phyloP scores from a whole-genome alignment of 2,888 invertebrate species.

The Danaus chrysippus region DNA sequence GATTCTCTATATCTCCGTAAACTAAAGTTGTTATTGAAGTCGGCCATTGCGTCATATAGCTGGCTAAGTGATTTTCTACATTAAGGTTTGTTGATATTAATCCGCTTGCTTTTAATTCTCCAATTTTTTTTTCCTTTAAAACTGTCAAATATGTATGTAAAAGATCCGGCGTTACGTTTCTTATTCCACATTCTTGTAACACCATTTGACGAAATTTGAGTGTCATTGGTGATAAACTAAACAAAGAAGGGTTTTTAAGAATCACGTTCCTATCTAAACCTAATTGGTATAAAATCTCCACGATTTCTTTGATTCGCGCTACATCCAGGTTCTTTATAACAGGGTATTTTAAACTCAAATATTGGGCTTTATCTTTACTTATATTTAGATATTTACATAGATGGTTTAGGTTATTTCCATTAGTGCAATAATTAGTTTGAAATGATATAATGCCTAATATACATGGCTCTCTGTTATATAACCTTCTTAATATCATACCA shows the following conservation, averaged over 20 bases:
- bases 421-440: conserved; percentile 15
- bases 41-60: conserved; percentile 70
- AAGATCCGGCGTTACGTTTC: conserved; percentile 41
- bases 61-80: conserved; percentile 65
- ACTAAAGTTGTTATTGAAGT: conserved; percentile 67
- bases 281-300: conserved; percentile 49
- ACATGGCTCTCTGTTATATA: conserved; percentile 20
- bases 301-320: conserved; percentile 42
- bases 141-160: conserved; percentile 53
- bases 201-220: conserved; percentile 58
- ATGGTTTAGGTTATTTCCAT: conserved; percentile 33
- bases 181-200: conserved; percentile 65
- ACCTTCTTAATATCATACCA: conserved; percentile 27
- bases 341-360: conserved; percentile 58
- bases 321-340: conserved; percentile 50
- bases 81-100: conserved; percentile 48
- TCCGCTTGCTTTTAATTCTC: conserved; percentile 49
- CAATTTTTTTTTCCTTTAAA: conserved; percentile 55
- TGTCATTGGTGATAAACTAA: conserved; percentile 58
- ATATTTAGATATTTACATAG: conserved; percentile 54
- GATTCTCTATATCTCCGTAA: conserved; percentile 51
- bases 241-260: conserved; percentile 54
- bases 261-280: conserved; percentile 51
- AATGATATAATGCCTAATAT: conserved; percentile 16
- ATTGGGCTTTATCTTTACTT: conserved; percentile 50